These are phyloP conservation scores for Meganola albula DNA, from an alignment of 2,888 invertebrate genomes.

Conservation along the genomic window DNA sequence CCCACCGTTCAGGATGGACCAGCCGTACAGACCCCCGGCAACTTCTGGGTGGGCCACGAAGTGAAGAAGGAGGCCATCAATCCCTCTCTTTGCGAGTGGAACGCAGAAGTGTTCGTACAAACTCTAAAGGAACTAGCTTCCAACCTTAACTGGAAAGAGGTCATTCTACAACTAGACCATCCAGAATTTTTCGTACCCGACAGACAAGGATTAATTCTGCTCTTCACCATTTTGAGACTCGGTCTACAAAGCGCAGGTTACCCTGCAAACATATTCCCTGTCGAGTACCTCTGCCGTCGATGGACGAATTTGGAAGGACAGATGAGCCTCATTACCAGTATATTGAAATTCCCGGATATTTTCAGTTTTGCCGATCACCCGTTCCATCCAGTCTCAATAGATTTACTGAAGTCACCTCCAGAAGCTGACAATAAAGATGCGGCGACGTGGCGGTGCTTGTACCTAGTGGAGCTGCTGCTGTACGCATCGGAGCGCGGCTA, in stretches of 20 bases:
- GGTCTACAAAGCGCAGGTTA: conserved; percentile 88
- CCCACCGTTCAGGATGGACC: conserved; percentile 81
- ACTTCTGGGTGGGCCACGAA: conserved; percentile 79
- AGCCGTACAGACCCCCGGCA: conserved; percentile 81
- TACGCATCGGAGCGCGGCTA: conserved; percentile 92
- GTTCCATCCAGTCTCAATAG: conserved; percentile 90
- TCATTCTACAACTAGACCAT: conserved; percentile 94
- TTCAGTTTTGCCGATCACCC: conserved; percentile 96
- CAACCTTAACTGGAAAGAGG: conserved; percentile 94
- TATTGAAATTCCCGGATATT: conserved; percentile 93
- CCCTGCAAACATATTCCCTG: conserved; percentile 86
- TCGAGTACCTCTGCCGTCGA: conserved; percentile 91
- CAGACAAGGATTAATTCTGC: conserved; percentile 87
- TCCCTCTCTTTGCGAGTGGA: conserved; percentile 83
- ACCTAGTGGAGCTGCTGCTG: conserved; percentile 92
- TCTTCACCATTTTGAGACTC: conserved; percentile 88
- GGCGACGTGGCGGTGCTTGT: conserved; percentile 94
- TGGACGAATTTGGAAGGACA: conserved; percentile 97
- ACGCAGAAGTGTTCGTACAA: conserved; percentile 94
- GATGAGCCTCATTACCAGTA: conserved; percentile 90
- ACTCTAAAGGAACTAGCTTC: conserved; percentile 93
- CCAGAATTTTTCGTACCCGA: conserved; percentile 93
- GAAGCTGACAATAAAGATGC: conserved; percentile 97
- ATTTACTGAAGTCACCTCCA: conserved; percentile 94
- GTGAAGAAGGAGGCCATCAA: conserved; percentile 73